Evolutionary conservation across 2,113 vertebrate species (phyloP), one percentile per base, ranked within the genome.

Genomic region (Myotis davidii): DNA sequence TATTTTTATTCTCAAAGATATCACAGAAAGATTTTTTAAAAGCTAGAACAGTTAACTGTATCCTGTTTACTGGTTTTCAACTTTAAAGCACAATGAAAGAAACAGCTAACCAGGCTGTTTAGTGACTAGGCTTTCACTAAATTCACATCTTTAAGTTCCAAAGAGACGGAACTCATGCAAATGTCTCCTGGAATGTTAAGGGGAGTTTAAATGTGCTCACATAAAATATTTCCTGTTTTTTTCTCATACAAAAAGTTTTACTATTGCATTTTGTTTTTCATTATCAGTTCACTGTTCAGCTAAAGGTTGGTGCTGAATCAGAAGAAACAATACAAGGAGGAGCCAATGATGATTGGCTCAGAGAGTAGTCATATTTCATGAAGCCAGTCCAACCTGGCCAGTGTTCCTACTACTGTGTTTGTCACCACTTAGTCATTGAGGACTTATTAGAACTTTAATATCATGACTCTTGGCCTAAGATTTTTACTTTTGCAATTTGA

Each of bases 81-180:
- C 91, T 96, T 96, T 78, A 96, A 94, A 77, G 78, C 54, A 77
- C 29, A 91, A 93, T 34, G 88, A 95, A 94, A 82, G 73, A 91
- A 95, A 91, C 9, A 93, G 32, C 20, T 37, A 93, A 79, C 9
- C 18, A 92, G 91, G 86, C 23, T n/a, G n/a, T n/a, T n/a, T n/a
- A n/a, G 78, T 50, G 73, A 82, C 77, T 34, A 88, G 37, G 1
- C 13, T 94, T 82, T 67, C 65, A 92, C 61, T 81, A 91, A 92
- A 85, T 64, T 85, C 23, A 90, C 29, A 85, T 61, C 61, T 90
- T 90, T 94, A 96, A 67, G 32, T 93, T 94, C 20, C 21, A 20
- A 42, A 73, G 78, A 91, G 73, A 91, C 18, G 74, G 52, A 85
- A 27, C 21, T 78, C 73, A 74, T 85, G 67, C 21, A 78, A 96